phyloP scores from a whole-genome alignment of 2,113 vertebrate genomes.

The Struthidea cinerea region DNA sequence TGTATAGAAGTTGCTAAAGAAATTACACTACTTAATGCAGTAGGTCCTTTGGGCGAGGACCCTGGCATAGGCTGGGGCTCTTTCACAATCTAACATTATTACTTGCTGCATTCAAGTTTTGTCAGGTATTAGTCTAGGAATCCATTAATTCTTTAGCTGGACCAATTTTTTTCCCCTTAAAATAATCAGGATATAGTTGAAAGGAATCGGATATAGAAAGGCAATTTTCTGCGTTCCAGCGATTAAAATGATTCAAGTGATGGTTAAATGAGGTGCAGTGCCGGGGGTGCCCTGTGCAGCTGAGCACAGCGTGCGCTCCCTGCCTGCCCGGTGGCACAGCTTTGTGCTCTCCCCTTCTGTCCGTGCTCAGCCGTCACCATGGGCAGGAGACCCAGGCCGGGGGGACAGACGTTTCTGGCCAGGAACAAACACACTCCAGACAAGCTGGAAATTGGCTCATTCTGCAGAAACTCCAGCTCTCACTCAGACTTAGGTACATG shows the following conservation, averaged over 20 bases:
- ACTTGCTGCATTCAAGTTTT: background rate
- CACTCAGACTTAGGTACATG: background rate
- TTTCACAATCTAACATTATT: background rate
- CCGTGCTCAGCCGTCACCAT: rapidly evolving
- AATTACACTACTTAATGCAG: background rate
- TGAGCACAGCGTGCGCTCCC: background rate
- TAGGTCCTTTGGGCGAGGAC: background rate
- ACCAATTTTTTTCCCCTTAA: background rate
- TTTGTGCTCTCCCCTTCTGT: background rate
- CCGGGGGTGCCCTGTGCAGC: background rate
- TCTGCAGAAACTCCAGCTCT: background rate
- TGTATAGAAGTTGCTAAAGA: background rate
- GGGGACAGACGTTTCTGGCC: rapidly evolving
- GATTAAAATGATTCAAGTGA: background rate
- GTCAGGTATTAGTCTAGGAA: background rate
- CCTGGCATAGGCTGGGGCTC: background rate
- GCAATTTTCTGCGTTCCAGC: background rate
- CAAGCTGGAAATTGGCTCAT: background rate
- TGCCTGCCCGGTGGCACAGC: background rate
- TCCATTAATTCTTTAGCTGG: background rate
- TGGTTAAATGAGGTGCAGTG: background rate
- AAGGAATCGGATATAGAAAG: background rate
- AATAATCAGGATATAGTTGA: background rate
- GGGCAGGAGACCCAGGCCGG: background rate
- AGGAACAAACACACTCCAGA: background rate